These are phyloP conservation scores for Cabera pusaria DNA, from an alignment of 2,888 invertebrate genomes.

Conservation along the genomic window DNA sequence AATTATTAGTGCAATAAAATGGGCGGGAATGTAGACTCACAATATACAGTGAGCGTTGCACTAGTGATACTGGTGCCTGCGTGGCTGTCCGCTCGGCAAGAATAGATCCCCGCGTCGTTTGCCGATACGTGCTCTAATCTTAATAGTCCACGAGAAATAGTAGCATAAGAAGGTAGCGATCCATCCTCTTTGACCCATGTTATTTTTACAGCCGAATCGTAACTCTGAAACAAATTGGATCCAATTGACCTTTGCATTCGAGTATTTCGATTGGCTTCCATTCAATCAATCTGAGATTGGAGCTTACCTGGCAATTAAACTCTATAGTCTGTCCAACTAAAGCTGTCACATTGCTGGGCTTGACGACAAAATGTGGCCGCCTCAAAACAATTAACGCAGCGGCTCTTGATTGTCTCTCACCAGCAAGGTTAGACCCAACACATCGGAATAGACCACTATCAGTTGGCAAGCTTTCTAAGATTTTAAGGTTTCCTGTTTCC, in stretches of 20 bases:
- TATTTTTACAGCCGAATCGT: constrained; percentile 73
- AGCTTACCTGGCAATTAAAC: constrained; percentile 89
- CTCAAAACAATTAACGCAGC: constrained; percentile 93
- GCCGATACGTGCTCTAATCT: constrained; percentile 92
- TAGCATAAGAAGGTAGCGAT: constrained; percentile 65
- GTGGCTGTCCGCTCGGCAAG: constrained; percentile 95
- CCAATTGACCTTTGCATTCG: constrained; percentile 1
- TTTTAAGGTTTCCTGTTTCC: constrained; percentile 95
- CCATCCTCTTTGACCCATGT: constrained; percentile 78
- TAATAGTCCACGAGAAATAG: constrained; percentile 77
- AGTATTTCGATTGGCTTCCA: too few relatives aligned
- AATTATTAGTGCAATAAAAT: constrained; percentile 73
- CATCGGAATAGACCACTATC: constrained; percentile 97
- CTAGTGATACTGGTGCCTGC: constrained; percentile 94
- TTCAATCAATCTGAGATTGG: too few relatives aligned
- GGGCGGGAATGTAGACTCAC: constrained; percentile 85
- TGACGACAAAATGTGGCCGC: constrained; percentile 93
- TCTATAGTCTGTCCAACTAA: constrained; percentile 92
- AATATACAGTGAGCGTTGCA: constrained; percentile 94
- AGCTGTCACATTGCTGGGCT: constrained; percentile 93
- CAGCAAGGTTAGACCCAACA: constrained; percentile 95
- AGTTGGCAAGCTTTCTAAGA: constrained; percentile 92
- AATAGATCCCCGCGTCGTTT: constrained; percentile 94
- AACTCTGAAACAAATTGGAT: constrained; percentile 60
- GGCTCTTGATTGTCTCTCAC: constrained; percentile 90